Percentiles rank a stretch among this genome's conserved stretches.
phyloP scores from a whole-genome alignment of 1,140 invertebrate genomes.

The Ceratitis capitata region DNA sequence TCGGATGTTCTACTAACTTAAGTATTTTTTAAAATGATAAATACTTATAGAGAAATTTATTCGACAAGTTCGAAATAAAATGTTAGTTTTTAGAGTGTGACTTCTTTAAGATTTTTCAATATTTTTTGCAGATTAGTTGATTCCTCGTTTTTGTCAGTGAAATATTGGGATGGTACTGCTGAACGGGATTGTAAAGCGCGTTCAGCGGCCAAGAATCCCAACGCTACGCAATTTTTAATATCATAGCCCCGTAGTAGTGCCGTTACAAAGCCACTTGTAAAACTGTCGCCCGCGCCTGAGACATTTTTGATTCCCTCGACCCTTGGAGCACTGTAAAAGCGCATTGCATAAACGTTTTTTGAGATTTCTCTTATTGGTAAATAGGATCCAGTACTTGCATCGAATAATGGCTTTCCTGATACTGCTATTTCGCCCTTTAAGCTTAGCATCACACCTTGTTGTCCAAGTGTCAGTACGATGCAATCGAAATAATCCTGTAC shows the following conservation, averaged over 20 bases:
- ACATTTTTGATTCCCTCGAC: conserved; percentile 69
- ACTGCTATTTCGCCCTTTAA: conserved; percentile 43
- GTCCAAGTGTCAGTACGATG: conserved; percentile 71
- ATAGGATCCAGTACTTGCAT: conserved; percentile 1
- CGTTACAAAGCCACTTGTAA: conserved; percentile 71
- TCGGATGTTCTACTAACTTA: no score
- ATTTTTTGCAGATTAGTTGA: neutral
- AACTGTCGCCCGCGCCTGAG: conserved; percentile 75
- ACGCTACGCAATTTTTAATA: conserved; percentile 67
- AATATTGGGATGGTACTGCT: conserved; percentile 66
- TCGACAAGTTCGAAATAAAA: no score
- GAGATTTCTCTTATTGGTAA: neutral
- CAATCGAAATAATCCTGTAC: conserved; percentile 65
- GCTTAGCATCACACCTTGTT: conserved; percentile 68
- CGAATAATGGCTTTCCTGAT: conserved; percentile 48
- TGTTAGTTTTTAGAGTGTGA: no score
- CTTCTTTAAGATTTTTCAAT: neutral
- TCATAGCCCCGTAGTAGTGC: conserved; percentile 65
- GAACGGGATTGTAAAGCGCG: conserved; percentile 66
- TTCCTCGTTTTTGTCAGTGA: conserved; percentile 43
- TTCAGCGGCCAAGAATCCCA: conserved; percentile 69
- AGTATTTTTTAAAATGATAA: neutral
- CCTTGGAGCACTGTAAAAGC: conserved; percentile 66
- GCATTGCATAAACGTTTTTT: conserved; percentile 41
- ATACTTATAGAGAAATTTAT: neutral